These are phyloP conservation scores for Pollimyrus isidori DNA, from an alignment of 2,113 vertebrate genomes.

Conservation along the genomic window DNA sequence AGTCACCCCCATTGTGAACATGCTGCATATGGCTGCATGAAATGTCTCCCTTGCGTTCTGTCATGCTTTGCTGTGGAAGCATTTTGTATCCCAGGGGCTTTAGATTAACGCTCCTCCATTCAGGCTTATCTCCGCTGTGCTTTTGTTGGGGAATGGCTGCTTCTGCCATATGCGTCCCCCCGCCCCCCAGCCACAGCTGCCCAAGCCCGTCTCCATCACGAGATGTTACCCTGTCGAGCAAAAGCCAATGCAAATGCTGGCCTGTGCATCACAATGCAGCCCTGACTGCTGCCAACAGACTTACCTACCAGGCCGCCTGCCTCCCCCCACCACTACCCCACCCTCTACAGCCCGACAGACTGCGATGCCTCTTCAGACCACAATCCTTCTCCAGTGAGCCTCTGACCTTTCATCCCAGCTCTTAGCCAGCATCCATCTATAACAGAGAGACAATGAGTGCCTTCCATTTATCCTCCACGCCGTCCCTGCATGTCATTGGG, in stretches of 20 bases:
- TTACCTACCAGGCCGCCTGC: neutral
- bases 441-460: neutral
- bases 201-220: neutral
- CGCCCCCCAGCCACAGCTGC: neutral
- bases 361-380: neutral
- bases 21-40: neutral
- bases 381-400: neutral
- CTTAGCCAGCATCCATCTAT: neutral
- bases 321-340: neutral
- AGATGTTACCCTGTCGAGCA: neutral
- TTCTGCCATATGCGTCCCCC: neutral
- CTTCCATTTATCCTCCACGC: constrained; percentile 4
- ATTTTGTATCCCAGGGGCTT: neutral
- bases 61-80: neutral
- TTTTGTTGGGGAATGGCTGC: neutral
- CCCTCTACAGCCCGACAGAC: neutral
- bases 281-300: neutral
- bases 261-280: neutral
- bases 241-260: neutral
- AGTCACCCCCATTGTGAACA: neutral
- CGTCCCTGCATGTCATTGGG: constrained; percentile 28
- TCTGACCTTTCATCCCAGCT: neutral
- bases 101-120: neutral
- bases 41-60: neutral
- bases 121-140: neutral